Evolutionary conservation across 37 sponge, comb jelly and placozoan genomes (phyloP), one percentile per base, ranked within the genome.

Genomic region (Beroe ovata): DNA sequence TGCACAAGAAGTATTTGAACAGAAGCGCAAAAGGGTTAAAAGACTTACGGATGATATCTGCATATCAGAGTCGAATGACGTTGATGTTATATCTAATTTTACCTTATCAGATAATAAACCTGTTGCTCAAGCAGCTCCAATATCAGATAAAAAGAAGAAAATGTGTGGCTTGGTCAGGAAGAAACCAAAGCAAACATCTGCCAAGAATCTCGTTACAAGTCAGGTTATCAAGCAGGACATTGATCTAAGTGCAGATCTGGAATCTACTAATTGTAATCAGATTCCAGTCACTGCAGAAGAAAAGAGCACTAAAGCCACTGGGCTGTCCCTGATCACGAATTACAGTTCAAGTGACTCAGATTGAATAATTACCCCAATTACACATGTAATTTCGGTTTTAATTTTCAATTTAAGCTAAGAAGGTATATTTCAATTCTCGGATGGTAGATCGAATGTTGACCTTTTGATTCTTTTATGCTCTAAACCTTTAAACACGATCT

Each of bases 1-100:
- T 0, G 92, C 91, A n/a, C 59, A 60, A 71, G 91, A 90, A 20
- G 89, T 95, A 21, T 95, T 95, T 63, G 81, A 58, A 25, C 60
- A 64, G 33, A 63, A 91, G 33, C 29, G 81, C 0, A 64, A 88
- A 0, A 38, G 19, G 0, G 60, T 90, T 0, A 91, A 89, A 32
- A 47, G 95, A 33, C 36, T 95, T 19, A 38, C 91, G 11, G 94
- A 92, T 89, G 93, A 93, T 8, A 54, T 29, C 0, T 90, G 39
- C 4, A 90, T 63, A 0, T 88, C 64, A 34, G 91, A 60, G 11
- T 77, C 54, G 3, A 54, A 38, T 77, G 84, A 77, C 28, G 1
- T 77, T 19, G 54, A 77, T 77, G 47, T 40, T 0, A 77, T 77
- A 41, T 77, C 84, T 21, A 77, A 77, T 42, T 77, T 77, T 41